phyloP scores from a whole-genome alignment of 2,888 invertebrate genomes.

The Lysandra coridon region DNA sequence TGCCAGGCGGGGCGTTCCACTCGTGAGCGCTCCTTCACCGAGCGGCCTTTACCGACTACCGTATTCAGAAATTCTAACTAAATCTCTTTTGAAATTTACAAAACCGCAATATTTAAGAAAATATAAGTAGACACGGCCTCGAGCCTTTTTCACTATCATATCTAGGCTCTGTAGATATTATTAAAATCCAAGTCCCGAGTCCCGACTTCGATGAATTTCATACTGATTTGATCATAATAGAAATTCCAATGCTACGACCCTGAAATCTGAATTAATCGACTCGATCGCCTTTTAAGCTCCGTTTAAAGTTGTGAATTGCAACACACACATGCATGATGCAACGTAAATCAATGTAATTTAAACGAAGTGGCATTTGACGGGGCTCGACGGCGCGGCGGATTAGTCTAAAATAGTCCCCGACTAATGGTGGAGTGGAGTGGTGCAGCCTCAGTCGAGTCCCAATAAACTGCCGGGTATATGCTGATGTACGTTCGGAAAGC shows the following conservation, averaged over 20 bases:
- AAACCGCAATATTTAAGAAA: too few relatives aligned
- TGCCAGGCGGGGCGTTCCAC: neutral
- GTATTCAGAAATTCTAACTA: neutral
- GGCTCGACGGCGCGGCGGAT: conserved; percentile 68
- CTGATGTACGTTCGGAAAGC: neutral
- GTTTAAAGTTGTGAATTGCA: neutral
- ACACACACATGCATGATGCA: neutral
- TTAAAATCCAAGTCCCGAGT: too few relatives aligned
- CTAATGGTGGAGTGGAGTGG: conserved; percentile 56
- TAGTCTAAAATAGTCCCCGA: conserved; percentile 73
- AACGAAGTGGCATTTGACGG: conserved; percentile 40
- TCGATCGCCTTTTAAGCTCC: neutral
- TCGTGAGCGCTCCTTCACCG: neutral
- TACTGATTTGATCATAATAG: too few relatives aligned
- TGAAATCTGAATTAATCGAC: neutral
- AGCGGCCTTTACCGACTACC: neutral
- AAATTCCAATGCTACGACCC: too few relatives aligned
- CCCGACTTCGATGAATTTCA: too few relatives aligned
- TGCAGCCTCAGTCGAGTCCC: neutral
- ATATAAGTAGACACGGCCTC: too few relatives aligned
- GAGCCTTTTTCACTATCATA: too few relatives aligned
- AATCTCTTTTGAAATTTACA: too few relatives aligned
- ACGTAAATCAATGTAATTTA: conserved; percentile 21
- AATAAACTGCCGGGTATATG: neutral
- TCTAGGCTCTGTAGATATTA: too few relatives aligned